Base-by-base conservation (phyloP, 1,140 invertebrate species). In the Zaprionus gabonicus region DNA sequence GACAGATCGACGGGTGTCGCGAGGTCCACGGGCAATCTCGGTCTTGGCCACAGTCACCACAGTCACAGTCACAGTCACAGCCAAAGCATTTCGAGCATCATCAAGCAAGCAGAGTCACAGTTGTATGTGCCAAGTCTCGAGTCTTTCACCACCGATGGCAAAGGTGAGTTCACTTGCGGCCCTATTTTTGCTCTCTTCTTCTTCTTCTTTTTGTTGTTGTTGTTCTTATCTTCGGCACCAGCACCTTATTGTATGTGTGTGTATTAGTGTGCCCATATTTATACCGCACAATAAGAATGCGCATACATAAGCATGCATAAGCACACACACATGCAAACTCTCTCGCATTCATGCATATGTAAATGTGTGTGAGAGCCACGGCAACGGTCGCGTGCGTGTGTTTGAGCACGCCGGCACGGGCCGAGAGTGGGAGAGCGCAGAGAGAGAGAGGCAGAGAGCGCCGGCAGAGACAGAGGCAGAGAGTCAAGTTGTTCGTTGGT, bases 91-190 rank as follows among this genome's bases (percentile, higher is more conserved):
- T 82, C 83, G 51, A 87, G 83, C 76, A 74, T 75, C 79, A 67
- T 41, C 62, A 90, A 88, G 57, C 65, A 59, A 65, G 36, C 63
- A 23, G 78, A 84, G 60, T 90, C 31, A 94, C 87, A 94, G 94
- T 90, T 79, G 73, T 76, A 73, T 60, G 55, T 64, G 20, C 80
- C 70, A 63, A 80, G 68, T 72, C 28, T 85, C 68, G 95, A 95
- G 68, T 96, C 96, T 69, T 94, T 96, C 71, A 96, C 95, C 85
- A 96, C 96, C 83, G 95, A 96, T 92, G 96, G 95, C 80, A 96
- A 96, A 95, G 95, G 95, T 96, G 94, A 94, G 93, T 92, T 86
- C 63, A 58, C 7, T 4, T 64, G n/a, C n/a, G 63, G 49, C 62
- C 62, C 44, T 64, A 53, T 36, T 36, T 17, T 53, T 34, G 31